Evolutionary conservation across 2,113 vertebrate genomes (phyloP).

Genomic region (Oncorhynchus clarkii): DNA sequence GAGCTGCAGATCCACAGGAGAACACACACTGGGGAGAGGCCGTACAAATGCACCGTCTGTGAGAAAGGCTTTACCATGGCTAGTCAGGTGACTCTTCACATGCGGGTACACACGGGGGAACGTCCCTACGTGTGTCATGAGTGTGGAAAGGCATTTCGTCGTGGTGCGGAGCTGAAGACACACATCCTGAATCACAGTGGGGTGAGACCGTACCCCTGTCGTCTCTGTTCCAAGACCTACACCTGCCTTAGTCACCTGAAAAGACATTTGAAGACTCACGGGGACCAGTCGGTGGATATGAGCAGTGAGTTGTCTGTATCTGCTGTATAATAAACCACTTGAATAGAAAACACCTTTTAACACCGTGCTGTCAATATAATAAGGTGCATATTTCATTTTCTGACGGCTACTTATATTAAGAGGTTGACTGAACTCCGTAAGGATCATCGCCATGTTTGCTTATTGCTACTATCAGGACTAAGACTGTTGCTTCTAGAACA

Average conservation of each 20-base stretch:
- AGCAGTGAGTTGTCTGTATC: too few species aligned
- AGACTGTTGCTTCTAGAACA: too few species aligned
- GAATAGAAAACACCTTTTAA: too few species aligned
- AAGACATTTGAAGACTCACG: slow-evolving; percentile 2
- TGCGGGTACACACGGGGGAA: neutral
- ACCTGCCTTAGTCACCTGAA: neutral
- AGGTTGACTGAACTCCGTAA: too few species aligned
- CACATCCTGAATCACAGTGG: slow-evolving; percentile 1
- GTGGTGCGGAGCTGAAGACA: neutral
- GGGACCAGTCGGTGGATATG: too few species aligned
- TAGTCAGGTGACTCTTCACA: neutral
- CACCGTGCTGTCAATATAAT: too few species aligned
- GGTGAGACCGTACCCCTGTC: slow-evolving; percentile 2
- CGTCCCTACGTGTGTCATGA: slow-evolving; percentile 1
- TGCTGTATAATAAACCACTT: too few species aligned
- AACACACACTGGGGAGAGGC: slow-evolving; percentile 5
- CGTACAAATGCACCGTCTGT: neutral
- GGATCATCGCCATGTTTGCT: too few species aligned
- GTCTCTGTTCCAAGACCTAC: slow-evolving; percentile 3
- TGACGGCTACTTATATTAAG: too few species aligned
- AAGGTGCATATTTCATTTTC: too few species aligned
- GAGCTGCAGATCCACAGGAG: neutral
- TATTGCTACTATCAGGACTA: too few species aligned
- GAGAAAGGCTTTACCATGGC: neutral
- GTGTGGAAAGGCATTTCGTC: slow-evolving; percentile 2